phyloP scores from a whole-genome alignment of 2,113 vertebrate species.

The Meles meles region DNA sequence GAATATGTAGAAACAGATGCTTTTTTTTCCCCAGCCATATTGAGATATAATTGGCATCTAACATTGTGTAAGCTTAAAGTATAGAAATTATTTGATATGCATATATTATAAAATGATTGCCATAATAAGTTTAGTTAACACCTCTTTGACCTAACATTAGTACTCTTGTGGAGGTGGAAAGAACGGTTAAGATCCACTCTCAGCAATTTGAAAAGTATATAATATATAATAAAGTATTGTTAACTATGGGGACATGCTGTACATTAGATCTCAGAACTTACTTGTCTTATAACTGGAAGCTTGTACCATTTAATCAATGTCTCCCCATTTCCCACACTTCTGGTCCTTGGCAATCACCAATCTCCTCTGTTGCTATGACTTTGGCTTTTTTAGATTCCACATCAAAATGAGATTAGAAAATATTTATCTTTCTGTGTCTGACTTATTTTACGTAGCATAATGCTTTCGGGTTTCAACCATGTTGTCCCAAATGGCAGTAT shows the following conservation, averaged over 20 bases:
- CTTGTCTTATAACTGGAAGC: background rate
- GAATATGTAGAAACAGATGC: background rate
- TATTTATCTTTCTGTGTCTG: background rate
- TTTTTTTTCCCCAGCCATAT: background rate
- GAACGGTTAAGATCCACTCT: background rate
- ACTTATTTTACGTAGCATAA: background rate
- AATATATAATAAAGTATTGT: background rate
- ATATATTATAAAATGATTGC: background rate
- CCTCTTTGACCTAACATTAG: background rate
- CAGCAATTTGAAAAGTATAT: background rate
- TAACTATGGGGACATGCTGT: background rate
- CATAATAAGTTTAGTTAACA: background rate
- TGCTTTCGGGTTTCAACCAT: background rate
- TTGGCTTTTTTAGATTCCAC: background rate
- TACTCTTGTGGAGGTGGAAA: background rate
- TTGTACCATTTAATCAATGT: background rate
- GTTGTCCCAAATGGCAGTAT: background rate
- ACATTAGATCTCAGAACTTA: background rate
- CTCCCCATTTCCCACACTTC: background rate
- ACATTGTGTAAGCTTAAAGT: background rate
- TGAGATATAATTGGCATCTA: background rate
- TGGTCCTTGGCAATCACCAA: background rate
- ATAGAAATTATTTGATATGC: background rate
- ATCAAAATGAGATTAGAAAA: background rate
- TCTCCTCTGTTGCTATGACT: background rate